Evolutionary conservation across 2,113 vertebrate species (phyloP), one percentile per base, ranked within the genome.

Genomic region (Bostrychus sinensis): DNA sequence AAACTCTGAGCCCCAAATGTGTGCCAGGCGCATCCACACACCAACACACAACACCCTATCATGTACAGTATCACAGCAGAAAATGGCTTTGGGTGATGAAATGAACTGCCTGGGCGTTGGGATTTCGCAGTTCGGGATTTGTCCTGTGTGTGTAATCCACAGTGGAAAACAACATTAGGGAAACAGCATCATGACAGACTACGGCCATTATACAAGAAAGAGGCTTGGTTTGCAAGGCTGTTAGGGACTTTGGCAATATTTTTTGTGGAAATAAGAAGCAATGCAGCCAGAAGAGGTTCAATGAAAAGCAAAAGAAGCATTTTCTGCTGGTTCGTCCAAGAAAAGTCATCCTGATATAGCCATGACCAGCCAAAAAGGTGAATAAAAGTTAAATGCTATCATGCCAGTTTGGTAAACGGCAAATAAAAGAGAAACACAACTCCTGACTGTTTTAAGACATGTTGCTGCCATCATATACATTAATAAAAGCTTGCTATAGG

Each of bases 141-240:
- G 66, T 70, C 56, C 58, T 13, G 39, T 25, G 62, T 22, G 76
- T 78, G 79, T 73, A 76, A 82, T 76, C 63, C 55, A 37, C 43
- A 60, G 72, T 37, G 36, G 75, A 83, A 81, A 85, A 85, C 74
- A 73, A 71, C 72, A 73, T 84, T 80, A 85, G 23, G 45, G 26
- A 80, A 77, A 78, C 68, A 55, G 74, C 56, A 39, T 59, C 65
- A 25, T 59, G 65, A 76, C 58, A 62, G 56, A 60, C 71, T 30
- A 37, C 9, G 22, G 71, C 7, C 56, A 39, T 70, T 78, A 68
- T 30, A 60, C 2, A 2, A 62, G 36, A 42, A 57, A 63, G 32
- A 46, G 7, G 46, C 55, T 57, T 37, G 56, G 23, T 53, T 79
- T 67, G 39, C 1, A 13, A 34, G 32, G 32, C 32, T 34, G 23